These are phyloP conservation scores for Scolopax bukidnonensis DNA, from an alignment of 2,797 vertebrate species.

Conservation along the genomic window DNA sequence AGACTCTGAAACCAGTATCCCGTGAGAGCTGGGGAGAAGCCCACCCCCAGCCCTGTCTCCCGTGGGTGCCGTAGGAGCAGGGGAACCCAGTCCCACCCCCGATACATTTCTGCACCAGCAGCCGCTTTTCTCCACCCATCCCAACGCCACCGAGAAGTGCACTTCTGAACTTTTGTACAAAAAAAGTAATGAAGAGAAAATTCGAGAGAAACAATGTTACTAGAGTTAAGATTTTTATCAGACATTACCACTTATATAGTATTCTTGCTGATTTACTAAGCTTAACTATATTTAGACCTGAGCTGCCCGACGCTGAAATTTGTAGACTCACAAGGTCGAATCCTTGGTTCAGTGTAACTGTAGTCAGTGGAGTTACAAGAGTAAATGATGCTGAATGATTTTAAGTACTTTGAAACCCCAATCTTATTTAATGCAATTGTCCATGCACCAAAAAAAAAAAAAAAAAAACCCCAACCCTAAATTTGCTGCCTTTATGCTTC, in stretches of 20 bases:
- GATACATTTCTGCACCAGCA: slow-evolving; percentile 6
- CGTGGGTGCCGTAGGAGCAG: neutral
- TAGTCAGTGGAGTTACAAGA: neutral
- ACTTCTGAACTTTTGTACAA: slow-evolving; percentile 53
- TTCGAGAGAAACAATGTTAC: slow-evolving; percentile 37
- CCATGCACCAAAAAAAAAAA: slow-evolving; percentile 2
- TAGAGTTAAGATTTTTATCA: slow-evolving; percentile 34
- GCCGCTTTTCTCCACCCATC: slow-evolving; percentile 38
- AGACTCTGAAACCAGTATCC: slow-evolving; percentile 40
- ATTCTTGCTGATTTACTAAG: slow-evolving; percentile 21
- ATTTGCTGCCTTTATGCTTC: slow-evolving; percentile 30
- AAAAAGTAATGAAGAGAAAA: slow-evolving; percentile 13
- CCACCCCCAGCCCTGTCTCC: no score
- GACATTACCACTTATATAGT: neutral
- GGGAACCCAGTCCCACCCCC: slow-evolving; percentile 22
- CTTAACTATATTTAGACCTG: slow-evolving; percentile 39
- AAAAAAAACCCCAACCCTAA: neutral
- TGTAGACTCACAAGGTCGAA: slow-evolving; percentile 6
- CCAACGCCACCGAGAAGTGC: slow-evolving; percentile 55
- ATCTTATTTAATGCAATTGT: slow-evolving; percentile 16
- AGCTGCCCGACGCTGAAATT: slow-evolving; percentile 34
- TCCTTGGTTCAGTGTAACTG: neutral
- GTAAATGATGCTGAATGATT: neutral
- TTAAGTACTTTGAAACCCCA: slow-evolving; percentile 23
- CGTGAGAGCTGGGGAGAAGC: neutral